Conservation (phyloP, 2,797 vertebrate species). For the Oryzias sinensis region DNA sequence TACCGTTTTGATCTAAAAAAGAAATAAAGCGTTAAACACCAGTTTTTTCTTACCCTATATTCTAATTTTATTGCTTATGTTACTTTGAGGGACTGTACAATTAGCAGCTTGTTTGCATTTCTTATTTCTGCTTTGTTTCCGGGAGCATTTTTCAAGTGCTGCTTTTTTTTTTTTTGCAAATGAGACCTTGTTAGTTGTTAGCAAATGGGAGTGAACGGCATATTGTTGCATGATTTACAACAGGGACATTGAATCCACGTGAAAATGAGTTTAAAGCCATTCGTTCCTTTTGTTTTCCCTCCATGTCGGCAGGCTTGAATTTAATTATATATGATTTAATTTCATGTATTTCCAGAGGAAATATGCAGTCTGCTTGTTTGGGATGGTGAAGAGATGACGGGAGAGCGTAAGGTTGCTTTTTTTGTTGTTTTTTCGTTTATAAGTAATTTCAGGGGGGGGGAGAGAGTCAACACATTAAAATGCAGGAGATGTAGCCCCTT, state of each 20-base stretch:
- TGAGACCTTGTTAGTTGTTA: slow-evolving; percentile 26
- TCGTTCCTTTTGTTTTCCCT: neutral
- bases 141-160: slow-evolving; percentile 22
- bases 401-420: slow-evolving; percentile 1
- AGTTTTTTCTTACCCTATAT: too few species aligned
- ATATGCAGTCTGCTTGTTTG: slow-evolving; percentile 10
- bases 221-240: slow-evolving; percentile 7
- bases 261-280: slow-evolving; percentile 14
- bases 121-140: slow-evolving; percentile 26
- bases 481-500: slow-evolving; percentile 41
- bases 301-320: neutral
- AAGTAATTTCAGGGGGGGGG: slow-evolving; percentile 12
- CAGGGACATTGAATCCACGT: neutral
- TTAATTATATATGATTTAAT: slow-evolving; percentile 2
- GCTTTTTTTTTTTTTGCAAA: slow-evolving; percentile 6
- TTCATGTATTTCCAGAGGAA: neutral
- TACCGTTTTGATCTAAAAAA: too few species aligned
- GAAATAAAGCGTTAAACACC: too few species aligned
- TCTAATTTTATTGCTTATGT: slow-evolving; percentile 15
- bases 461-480: slow-evolving; percentile 39
- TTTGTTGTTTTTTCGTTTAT: neutral
- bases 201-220: slow-evolving; percentile 21
- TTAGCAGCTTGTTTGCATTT: slow-evolving; percentile 54
- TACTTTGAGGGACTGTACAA: slow-evolving; percentile 52
- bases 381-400: neutral